Evolutionary conservation across 1,140 invertebrate species (phyloP).

Genomic region (Gryllus bimaculatus): DNA sequence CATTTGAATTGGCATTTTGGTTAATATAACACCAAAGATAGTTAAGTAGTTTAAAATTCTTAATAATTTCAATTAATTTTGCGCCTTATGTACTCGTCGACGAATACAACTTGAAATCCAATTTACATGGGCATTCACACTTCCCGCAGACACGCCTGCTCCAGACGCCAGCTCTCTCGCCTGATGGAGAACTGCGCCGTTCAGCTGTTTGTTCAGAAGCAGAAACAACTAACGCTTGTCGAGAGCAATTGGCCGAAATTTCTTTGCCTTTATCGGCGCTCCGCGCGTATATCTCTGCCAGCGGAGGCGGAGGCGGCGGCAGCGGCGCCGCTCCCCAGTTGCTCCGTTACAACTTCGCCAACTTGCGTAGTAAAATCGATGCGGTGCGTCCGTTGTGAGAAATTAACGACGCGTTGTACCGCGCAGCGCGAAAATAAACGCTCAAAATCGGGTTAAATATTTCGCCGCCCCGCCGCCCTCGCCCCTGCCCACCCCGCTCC

Average conservation of each 20-base stretch:
- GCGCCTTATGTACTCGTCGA: no score
- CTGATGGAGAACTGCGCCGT: not conserved
- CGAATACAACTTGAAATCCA: no score
- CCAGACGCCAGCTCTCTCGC: not conserved
- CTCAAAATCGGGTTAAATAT: slow-evolving; percentile 5
- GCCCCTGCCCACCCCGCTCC: not conserved
- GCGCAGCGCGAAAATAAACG: not conserved
- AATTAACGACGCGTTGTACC: not conserved
- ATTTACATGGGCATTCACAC: no score
- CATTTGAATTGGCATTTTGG: no score
- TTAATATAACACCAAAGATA: no score
- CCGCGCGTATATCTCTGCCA: not conserved
- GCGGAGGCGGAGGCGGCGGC: not conserved
- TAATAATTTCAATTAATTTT: no score
- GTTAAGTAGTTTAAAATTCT: no score
- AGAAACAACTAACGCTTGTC: not conserved
- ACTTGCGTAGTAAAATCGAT: not conserved
- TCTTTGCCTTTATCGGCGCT: not conserved
- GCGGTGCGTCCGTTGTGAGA: not conserved
- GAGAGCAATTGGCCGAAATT: not conserved
- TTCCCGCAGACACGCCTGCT: no score
- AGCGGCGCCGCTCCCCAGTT: not conserved
- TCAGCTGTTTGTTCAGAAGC: not conserved
- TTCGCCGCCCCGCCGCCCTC: not conserved
- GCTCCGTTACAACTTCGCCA: not conserved